Base-by-base conservation (phyloP, 2,113 vertebrate species). In the Trogon melanurus region DNA sequence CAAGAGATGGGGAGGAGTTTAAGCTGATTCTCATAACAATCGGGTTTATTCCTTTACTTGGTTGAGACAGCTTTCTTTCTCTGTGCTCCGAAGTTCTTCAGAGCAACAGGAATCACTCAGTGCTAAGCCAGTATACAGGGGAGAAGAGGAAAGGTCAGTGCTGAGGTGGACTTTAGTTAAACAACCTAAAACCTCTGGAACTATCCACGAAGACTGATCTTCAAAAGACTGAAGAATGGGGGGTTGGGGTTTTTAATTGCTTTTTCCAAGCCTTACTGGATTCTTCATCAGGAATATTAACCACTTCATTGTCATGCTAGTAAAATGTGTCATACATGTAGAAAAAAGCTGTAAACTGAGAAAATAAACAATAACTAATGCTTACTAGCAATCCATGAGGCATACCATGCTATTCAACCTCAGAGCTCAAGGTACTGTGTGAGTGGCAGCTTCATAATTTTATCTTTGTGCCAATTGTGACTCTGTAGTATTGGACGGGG, bases 261-360 rank as follows among this genome's bases (percentile, higher is more conserved):
- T 95, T 93, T 85, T 84, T 53, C 82, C 32, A 91, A 80, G n/a
- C 41, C 15, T 91, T 83, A 41, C 12, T 62, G 74, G 27, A 56
- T 89, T 92, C 65, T 80, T 45, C 47, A 34, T 91, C 26, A 79
- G 76, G 26, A 87, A 47, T 92, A 75, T 83, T 93, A 94, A 78
- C 69, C 20, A 54, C 54, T 93, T 73, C 1, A 2, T 65, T 72
- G 44, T 74, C 29, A 34, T 41, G 15, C 18, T 86, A 61, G 23
- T 25, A 85, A 47, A 79, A 72, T 15, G 5, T 76, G 36, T 82
- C 27, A 23, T 73, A 15, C 5, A 2, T 38, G 44, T 66, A 64
- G 51, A 34, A 69, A 80, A 29, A n/a, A 90, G 9, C 44, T 9
- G 1, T 79, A 71, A 80, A 79, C 19, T 45, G 29, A 62, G 26